phyloP scores from a whole-genome alignment of 2,888 invertebrate genomes.

The Hirtodrosophila duncani region DNA sequence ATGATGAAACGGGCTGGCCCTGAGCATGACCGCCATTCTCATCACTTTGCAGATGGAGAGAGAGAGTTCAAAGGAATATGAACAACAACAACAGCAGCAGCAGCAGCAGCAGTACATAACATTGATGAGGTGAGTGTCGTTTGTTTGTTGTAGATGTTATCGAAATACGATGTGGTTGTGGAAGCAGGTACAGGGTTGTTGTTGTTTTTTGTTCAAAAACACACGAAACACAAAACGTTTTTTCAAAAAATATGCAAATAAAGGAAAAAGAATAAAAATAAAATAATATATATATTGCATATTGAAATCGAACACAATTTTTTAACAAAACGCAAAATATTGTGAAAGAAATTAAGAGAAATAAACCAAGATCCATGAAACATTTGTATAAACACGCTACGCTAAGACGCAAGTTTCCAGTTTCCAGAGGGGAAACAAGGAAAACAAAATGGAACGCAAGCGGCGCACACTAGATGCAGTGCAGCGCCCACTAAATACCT shows the following conservation, averaged over 20 bases:
- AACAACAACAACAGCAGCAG: conserved; percentile 18
- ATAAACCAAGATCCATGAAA: conserved; percentile 29
- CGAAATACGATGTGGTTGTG: conserved; percentile 29
- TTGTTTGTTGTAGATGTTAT: conserved; percentile 22
- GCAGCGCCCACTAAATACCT: conserved; percentile 68
- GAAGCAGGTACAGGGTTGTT: conserved; percentile 65
- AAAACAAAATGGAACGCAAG: conserved; percentile 47
- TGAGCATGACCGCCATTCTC: conserved; percentile 64
- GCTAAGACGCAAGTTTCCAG: conserved; percentile 43
- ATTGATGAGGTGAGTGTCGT: conserved; percentile 33
- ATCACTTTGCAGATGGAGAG: conserved; percentile 51
- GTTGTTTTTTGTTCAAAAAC: too few species aligned
- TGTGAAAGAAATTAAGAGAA: conserved; percentile 12
- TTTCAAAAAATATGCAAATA: conserved; percentile 64
- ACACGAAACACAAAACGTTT: conserved; percentile 62
- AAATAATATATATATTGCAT: conserved; percentile 27
- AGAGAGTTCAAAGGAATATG: conserved; percentile 10
- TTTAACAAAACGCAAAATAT: conserved; percentile 28
- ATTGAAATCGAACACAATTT: conserved; percentile 39
- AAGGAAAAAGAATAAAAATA: conserved; percentile 30
- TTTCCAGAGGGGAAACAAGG: conserved; percentile 23
- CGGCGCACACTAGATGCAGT: conserved; percentile 50
- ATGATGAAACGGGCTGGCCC: conserved; percentile 55
- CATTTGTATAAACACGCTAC: conserved; percentile 43
- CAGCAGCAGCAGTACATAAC: conserved; percentile 11